phyloP scores from a whole-genome alignment of 2,797 vertebrate species.

The Spinus olivaceus region DNA sequence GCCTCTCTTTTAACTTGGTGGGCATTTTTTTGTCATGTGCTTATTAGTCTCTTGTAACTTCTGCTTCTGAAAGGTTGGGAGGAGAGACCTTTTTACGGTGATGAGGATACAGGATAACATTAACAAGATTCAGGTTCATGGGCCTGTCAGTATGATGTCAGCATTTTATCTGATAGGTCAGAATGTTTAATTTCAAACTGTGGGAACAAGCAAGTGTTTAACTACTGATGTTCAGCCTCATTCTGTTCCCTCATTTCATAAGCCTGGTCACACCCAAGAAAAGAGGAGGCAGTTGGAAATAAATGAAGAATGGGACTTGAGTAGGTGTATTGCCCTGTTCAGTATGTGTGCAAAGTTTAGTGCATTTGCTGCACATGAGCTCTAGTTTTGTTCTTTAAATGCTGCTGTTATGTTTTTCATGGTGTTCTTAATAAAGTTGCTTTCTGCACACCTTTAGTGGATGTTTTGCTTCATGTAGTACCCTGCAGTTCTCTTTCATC shows the following conservation, averaged over 20 bases:
- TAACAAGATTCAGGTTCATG: background rate
- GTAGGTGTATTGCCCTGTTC: background rate
- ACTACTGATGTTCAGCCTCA: background rate
- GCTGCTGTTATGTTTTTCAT: background rate
- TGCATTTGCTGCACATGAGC: background rate
- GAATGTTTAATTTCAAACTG: conserved; percentile 14
- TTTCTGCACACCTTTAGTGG: background rate
- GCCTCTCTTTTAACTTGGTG: background rate
- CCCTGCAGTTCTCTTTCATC: background rate
- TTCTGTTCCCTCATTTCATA: background rate
- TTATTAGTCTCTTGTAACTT: background rate
- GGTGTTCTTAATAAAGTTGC: background rate
- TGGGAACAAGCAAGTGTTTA: background rate
- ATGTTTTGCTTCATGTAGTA: background rate
- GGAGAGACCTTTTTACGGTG: background rate
- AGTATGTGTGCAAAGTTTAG: background rate
- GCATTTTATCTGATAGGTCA: background rate
- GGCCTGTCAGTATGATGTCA: conserved; percentile 10
- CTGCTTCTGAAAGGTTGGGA: background rate
- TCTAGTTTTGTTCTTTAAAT: background rate
- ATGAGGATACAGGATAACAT: background rate
- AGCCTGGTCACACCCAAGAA: background rate
- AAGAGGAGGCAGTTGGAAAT: background rate
- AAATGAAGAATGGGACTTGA: background rate
- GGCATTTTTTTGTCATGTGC: background rate